Base-by-base conservation (phyloP, 2,888 invertebrate genomes). In the Lottia gigantea region DNA sequence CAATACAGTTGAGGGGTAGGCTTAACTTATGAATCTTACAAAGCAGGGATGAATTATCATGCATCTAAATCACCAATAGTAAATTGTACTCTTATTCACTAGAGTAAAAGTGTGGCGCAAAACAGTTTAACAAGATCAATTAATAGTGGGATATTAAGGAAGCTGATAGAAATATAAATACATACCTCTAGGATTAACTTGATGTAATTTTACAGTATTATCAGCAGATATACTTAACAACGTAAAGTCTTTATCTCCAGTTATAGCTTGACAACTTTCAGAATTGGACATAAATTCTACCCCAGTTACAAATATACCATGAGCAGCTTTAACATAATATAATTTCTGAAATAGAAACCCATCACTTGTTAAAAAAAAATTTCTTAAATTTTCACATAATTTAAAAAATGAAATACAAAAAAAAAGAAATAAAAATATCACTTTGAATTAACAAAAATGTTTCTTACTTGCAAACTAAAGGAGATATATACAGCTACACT, bases 221-320 rank as follows among this genome's bases (percentile, higher is more conserved):
- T 98, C 98, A 49, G 97, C 96, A 40, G 97, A 97, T 85, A 98
- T 96, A 87, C 96, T 96, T 78, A 98, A 91, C 78, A 97, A 93
- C 62, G 96, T 95, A 68, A 95, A 94, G 87, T 94, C 94, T 76
- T 87, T 83, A 91, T 89, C 82, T 91, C 87, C 88, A 47, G 85
- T 85, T n/a, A 89, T 78, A 25, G 85, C 82, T 62, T 71, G 72
- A 12, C 81, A 76, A 23, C 77, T 78, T 19, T 83, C 81, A 2
- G 85, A 82, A 45, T 83, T 76, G 0, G 96, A 95, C 82, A 98
- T 90, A 90, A 99, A 98, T 90, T 95, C 94, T 80, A 99, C 90
- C 15, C 97, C 97, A 67, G 98, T 98, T 76, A 99, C 95, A 91
- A 99, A 99, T 93, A 97, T 96, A 84, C 94, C 94, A 91, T 98